Percentiles rank a stretch among this genome's conserved stretches.
phyloP scores from a whole-genome alignment of 1,140 invertebrate genomes.

The Scaptomyza montana region DNA sequence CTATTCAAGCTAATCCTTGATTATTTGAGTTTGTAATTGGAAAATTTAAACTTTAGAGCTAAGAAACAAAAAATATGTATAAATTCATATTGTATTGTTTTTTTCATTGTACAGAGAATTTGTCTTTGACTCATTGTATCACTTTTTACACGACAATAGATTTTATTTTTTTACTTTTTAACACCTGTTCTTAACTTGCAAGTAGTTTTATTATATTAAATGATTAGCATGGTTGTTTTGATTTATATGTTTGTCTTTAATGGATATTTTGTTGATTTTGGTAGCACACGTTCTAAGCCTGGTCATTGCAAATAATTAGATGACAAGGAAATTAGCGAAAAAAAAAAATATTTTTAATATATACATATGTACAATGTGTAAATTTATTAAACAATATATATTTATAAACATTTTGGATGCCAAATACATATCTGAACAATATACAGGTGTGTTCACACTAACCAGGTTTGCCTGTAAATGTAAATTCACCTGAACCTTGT shows the following conservation, averaged over 20 bases:
- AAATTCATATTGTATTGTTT: no score
- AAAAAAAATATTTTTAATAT: no score
- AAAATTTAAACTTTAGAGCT: no score
- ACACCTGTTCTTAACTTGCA: not conserved
- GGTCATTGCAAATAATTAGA: not conserved
- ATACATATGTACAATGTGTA: no score
- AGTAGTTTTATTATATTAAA: not conserved
- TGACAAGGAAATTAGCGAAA: not conserved
- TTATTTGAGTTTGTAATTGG: no score
- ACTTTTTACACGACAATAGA: not conserved
- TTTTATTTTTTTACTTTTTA: not conserved
- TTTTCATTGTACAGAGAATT: no score
- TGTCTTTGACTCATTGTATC: no score
- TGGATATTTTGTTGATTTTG: not conserved
- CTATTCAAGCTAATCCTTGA: no score
- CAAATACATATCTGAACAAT: not conserved
- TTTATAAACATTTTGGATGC: no score
- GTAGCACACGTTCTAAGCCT: not conserved
- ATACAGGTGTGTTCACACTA: no score
- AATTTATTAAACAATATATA: not conserved
- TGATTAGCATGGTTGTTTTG: not conserved
- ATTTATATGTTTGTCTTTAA: not conserved
- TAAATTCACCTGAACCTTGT: not conserved
- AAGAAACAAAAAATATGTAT: no score
- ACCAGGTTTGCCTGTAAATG: no score